Base-by-base conservation (phyloP, 2,113 vertebrate genomes). In the Phasianus colchicus region DNA sequence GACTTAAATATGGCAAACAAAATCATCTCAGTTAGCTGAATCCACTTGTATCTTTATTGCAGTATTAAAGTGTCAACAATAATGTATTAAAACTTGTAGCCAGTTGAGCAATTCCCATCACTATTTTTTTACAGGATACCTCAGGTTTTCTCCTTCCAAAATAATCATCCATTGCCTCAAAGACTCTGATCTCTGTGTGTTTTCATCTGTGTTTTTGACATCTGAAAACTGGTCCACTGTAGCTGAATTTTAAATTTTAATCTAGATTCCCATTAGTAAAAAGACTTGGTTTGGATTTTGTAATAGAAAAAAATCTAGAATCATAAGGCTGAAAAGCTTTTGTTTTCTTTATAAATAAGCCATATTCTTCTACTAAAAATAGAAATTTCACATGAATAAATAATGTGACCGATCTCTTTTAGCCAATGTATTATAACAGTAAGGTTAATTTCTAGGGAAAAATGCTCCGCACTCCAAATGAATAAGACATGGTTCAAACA, bases 21-120 rank as follows among this genome's bases (percentile, higher is more conserved):
- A 94, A 73, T 77, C 86, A 54, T 29, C 81, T 88, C 81, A 89
- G 75, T 65, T 86, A 71, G 42, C 65, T 85, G 78, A 93, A 95
- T 74, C 12, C 64, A 89, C 45, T 88, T 82, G 52, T 78, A 91
- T 91, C 69, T 77, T 88, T 45, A 85, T 60, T 89, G 69, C 87
- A 88, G 61, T 57, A 69, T 90, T 73, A 61, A 96, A 57, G 54
- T 32, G 86, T 86, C 91, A 95, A 77, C 52, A 86, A 78, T 36
- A 80, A 91, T 36, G 52, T 36, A 93, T 58, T 27, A 77, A 93
- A 92, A 90, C 75, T 83, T 2, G 42, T 47, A 83, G 57, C 45
- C 77, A 30, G 20, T 71, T 77, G 76, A 88, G 81, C 61, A 82
- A 71, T 78, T 90, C 88, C 48, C 69, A 90, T 81, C 21, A 29